These are phyloP conservation scores for Gavialis gangeticus DNA, from an alignment of 2,113 vertebrate genomes.

Conservation along the genomic window DNA sequence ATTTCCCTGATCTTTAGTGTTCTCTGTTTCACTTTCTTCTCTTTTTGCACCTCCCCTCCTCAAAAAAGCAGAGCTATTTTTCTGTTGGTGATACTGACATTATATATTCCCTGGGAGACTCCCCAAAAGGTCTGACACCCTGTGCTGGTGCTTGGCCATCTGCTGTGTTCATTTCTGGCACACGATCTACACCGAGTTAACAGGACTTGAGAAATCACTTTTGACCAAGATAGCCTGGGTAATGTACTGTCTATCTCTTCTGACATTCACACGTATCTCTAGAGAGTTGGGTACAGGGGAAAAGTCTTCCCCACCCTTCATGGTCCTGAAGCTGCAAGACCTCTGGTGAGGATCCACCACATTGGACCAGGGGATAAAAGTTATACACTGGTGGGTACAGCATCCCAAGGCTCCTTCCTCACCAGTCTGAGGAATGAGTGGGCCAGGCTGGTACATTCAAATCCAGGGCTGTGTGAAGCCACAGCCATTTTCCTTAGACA, in stretches of 20 bases:
- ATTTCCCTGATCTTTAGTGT: not conserved
- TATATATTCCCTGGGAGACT: not conserved
- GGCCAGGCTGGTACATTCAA: not conserved
- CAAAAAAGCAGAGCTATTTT: not conserved
- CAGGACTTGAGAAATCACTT: constrained; percentile 37
- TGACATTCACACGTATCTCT: not conserved
- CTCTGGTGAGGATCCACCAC: not conserved
- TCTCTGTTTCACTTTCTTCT: not conserved
- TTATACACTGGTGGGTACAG: not conserved
- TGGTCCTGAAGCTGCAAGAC: not conserved
- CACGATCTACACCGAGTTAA: constrained; percentile 10
- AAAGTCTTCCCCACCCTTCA: not conserved
- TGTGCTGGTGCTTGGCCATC: constrained; percentile 23
- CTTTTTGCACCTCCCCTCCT: not conserved
- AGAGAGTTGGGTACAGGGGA: not conserved
- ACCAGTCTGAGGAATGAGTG: not conserved
- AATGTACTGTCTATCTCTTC: constrained; percentile 32
- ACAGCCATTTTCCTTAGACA: accelerated
- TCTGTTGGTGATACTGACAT: not conserved
- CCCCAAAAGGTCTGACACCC: constrained; percentile 45
- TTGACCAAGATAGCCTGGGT: constrained; percentile 26
- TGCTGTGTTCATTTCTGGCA: constrained; percentile 39
- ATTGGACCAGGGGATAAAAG: not conserved
- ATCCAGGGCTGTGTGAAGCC: not conserved
- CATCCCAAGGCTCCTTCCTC: not conserved